Evolutionary conservation across 2,113 vertebrate species (phyloP), one percentile per base, ranked within the genome.

Genomic region (Cyphomyrus plagiostoma): DNA sequence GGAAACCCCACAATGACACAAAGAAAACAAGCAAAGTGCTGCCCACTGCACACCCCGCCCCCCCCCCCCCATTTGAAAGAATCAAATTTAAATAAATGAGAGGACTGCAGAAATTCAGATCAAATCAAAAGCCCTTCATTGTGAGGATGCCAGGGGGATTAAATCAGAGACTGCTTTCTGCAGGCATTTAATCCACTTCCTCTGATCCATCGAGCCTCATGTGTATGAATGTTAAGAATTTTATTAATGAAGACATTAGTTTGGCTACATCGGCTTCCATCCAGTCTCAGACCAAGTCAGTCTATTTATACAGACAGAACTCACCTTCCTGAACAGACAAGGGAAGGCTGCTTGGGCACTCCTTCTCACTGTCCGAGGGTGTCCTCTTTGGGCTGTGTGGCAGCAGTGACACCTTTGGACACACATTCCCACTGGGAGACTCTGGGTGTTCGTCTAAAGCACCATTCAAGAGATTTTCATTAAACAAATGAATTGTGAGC

Each of bases 381-480:
- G 92, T 93, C 93, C 96, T 97, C 95, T 96, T 98, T 90, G 97
- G 94, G 90, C 95, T 91, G 1, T 96, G 96, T 3, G 97, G 96
- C 89, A 97, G 96, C 52, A 97, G 94, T 66, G 97, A 97, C 0
- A 93, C 92, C 70, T 95, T 95, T 8, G 97, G 93, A 15, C 96
- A 95, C 1, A 92, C 85, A 45, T 93, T 94, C 19, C 95, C 95
- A 0, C 95, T 91, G 4, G 95, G 93, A 91, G 95, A 95, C 52
- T 96, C 97, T 0, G 94, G 93, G 7, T 92, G 5, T 5, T 96
- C 96, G 5, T 97, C 98, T 98, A 92, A 89, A 88, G 62, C 35
- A 19, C 35, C 13, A 70, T 70, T 70, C 62, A 13, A 70, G n/a
- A 66, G 62, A 26, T 56, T 56, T 2, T 56, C 53, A 56, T 56